phyloP scores from a whole-genome alignment of 2,797 vertebrate genomes.

The Esox lucius region DNA sequence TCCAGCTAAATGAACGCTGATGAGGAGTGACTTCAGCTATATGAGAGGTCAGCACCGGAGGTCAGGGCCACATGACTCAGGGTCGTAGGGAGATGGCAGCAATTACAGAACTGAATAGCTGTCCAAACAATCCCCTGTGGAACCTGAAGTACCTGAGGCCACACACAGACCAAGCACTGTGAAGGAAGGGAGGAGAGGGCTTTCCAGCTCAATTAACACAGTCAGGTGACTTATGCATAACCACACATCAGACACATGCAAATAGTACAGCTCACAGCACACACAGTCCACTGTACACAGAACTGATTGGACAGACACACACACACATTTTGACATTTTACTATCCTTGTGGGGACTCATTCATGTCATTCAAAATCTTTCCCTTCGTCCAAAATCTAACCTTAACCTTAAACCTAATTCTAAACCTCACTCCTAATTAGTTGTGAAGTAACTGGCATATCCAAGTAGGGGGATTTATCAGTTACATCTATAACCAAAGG shows the following conservation, averaged over 20 bases:
- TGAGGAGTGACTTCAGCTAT: conserved; percentile 28
- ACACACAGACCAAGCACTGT: neutral
- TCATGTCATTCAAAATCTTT: too few species aligned
- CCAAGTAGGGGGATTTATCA: too few species aligned
- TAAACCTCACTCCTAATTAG: too few species aligned
- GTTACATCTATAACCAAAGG: too few species aligned
- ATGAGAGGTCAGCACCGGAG: conserved; percentile 44
- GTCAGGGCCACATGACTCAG: conserved; percentile 31
- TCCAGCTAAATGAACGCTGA: conserved; percentile 35
- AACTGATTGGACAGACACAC: too few species aligned
- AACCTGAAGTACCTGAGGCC: neutral
- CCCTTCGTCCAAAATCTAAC: too few species aligned
- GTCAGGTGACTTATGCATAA: conserved; percentile 19
- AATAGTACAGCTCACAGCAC: neutral
- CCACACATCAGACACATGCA: neutral
- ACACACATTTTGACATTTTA: neutral
- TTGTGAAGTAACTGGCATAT: too few species aligned
- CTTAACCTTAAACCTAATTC: too few species aligned
- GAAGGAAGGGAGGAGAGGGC: too few species aligned
- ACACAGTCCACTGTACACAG: neutral
- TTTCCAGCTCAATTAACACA: conserved; percentile 30
- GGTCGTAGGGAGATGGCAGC: conserved; percentile 32
- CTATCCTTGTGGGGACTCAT: too few species aligned
- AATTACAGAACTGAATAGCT: conserved; percentile 43
- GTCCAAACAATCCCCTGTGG: conserved; percentile 40